A percentile compares a stretch with the other conserved stretches of the same genome.
Evolutionary conservation across 37 sponge, comb jelly and placozoan genomes (phyloP).

Genomic region (Chondrosia reniformis): DNA sequence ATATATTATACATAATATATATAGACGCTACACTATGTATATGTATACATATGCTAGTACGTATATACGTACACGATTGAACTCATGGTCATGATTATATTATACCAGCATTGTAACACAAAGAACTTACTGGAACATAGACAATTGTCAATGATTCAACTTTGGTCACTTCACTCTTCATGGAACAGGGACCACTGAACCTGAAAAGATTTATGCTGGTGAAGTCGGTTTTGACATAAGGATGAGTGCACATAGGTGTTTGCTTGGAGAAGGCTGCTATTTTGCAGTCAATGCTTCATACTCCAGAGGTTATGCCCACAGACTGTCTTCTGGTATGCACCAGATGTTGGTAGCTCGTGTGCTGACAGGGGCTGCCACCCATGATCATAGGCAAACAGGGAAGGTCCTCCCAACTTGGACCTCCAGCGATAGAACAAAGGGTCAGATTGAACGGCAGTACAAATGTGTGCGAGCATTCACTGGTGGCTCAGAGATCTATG

Average conservation of each 20-base stretch:
- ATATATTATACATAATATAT: too few species aligned
- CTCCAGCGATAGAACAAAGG: background rate
- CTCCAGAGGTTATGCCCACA: conserved; percentile 11
- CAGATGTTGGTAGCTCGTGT: conserved; percentile 9
- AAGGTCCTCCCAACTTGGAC: background rate
- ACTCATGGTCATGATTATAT: too few species aligned
- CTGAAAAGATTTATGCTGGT: conserved; percentile 10
- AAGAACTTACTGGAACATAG: too few species aligned
- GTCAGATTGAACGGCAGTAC: background rate
- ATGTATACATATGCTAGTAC: too few species aligned
- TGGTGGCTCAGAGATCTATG: conserved; percentile 8
- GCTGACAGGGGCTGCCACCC: conserved; percentile 3
- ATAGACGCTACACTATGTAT: too few species aligned
- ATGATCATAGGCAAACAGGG: background rate
- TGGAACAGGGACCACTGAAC: background rate
- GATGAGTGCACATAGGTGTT: background rate
- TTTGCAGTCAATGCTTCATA: conserved; percentile 33
- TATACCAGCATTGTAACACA: too few species aligned
- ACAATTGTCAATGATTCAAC: too few species aligned
- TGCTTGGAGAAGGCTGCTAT: conserved; percentile 21
- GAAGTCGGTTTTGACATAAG: conserved; percentile 19
- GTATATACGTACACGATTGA: too few species aligned
- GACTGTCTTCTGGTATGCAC: background rate
- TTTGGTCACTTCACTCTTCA: too few species aligned
- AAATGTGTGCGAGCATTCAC: conserved; percentile 4